These are phyloP conservation scores for Picathartes gymnocephalus DNA, from an alignment of 2,113 vertebrate genomes.

Conservation along the genomic window DNA sequence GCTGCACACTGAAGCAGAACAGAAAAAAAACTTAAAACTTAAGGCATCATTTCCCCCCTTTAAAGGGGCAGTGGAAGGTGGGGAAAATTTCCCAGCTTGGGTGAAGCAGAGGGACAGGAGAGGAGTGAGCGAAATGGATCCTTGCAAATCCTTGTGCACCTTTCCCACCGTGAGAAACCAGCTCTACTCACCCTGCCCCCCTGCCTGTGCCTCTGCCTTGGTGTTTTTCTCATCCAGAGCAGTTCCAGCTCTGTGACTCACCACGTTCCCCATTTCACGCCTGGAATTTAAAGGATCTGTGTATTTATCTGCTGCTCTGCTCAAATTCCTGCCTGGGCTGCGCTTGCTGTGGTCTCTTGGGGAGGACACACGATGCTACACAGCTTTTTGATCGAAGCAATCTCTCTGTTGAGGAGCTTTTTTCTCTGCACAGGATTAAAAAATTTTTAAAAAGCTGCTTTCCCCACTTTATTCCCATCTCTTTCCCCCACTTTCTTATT, in stretches of 20 bases:
- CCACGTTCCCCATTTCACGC: not conserved
- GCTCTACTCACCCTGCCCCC: not conserved
- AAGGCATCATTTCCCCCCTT: too few species aligned
- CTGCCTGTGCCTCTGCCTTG: not conserved
- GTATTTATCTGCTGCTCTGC: not conserved
- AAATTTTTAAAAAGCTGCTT: not conserved
- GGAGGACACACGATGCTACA: not conserved
- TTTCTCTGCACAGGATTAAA: not conserved
- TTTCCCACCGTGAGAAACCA: fast-evolving
- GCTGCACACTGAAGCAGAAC: too few species aligned
- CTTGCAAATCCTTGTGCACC: not conserved
- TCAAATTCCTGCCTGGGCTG: not conserved
- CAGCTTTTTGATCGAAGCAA: slow-evolving; percentile 42
- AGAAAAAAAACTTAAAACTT: too few species aligned
- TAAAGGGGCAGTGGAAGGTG: too few species aligned
- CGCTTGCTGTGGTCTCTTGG: not conserved
- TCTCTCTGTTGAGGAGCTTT: not conserved
- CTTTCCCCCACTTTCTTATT: not conserved
- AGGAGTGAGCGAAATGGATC: fast-evolving
- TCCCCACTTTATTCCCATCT: not conserved
- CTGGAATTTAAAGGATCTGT: not conserved
- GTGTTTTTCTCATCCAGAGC: not conserved
- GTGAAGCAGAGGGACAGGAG: not conserved
- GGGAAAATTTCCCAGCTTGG: not conserved
- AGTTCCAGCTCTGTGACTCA: not conserved